These are phyloP conservation scores for Diorhabda sublineata DNA, from an alignment of 1,140 invertebrate genomes.

Conservation along the genomic window DNA sequence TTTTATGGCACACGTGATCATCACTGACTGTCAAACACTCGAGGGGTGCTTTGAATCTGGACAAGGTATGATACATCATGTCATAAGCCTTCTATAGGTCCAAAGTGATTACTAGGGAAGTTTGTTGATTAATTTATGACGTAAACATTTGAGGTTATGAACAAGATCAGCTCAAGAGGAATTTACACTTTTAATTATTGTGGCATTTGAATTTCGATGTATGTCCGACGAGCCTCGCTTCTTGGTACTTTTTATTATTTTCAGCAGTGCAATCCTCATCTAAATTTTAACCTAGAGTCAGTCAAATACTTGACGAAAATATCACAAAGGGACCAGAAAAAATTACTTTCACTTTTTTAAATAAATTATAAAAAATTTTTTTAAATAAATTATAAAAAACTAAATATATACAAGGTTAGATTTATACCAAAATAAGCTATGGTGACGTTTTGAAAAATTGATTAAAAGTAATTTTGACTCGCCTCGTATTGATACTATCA, in stretches of 20 bases:
- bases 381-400: neutral
- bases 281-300: conserved; percentile 39
- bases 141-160: neutral
- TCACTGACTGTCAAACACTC: too few species aligned
- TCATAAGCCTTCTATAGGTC: too few species aligned
- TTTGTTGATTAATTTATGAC: neutral
- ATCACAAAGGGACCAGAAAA: conserved; percentile 40
- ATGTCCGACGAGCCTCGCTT: neutral
- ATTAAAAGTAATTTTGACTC: neutral
- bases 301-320: conserved; percentile 44
- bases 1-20: too few species aligned
- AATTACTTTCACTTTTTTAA: conserved; percentile 10
- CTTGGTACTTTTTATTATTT: conserved; percentile 21
- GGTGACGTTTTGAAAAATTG: too few species aligned
- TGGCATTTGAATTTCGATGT: neutral
- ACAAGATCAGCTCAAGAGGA: neutral
- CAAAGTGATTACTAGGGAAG: neutral
- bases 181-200: neutral
- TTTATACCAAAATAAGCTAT: too few species aligned
- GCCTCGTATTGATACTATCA: conserved; percentile 11
- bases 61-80: too few species aligned
- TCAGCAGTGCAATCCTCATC: conserved; percentile 38
- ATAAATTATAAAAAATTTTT: neutral
- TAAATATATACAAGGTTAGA: too few species aligned
- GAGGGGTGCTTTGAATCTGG: too few species aligned